Base-by-base conservation (phyloP, 2,888 invertebrate genomes). In the Chymomyza procnemis region DNA sequence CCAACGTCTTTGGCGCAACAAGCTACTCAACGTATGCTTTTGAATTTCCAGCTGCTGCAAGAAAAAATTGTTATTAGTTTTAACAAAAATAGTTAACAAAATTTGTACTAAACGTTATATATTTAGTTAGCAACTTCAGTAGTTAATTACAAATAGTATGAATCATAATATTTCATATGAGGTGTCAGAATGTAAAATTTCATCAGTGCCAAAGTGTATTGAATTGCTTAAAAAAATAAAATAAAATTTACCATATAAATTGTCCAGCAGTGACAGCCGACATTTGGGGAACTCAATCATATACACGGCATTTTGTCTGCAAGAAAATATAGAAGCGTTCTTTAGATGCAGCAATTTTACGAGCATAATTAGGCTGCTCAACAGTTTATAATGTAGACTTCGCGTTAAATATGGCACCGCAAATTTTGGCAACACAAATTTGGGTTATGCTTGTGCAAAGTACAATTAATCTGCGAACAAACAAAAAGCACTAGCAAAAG, bases 401-500 rank as follows among this genome's bases (percentile, higher is more conserved):
- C 75, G 67, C 88, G 78, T 66, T 75, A 71, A 84, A 88, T 90
- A 89, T 88, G 12, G 90, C 90, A 85, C 90, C 88, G 88, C 89
- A 90, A 90, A 87, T 78, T 75, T 55, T 65, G 59, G 30, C n/a
- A 56, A 19, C 19, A 54, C n/a, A 68, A 78, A 79, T 79, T 88
- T 89, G 88, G 87, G 90, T 89, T 89, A 82, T 90, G 90, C 90
- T 90, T 90, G 90, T 67, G 82, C 75, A 77, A 86, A 80, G 74
- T 56, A 70, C 69, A 54, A 66, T 89, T 88, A 18, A 19, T 90
- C 85, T 90, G 56, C 88, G 90, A 90, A 83, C 85, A 85, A 72
- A 66, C 73, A 83, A 86, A 79, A 89, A 90, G 90, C 90, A 90
- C 90, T 89, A 80, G 87, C 74, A 79, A 88, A 88, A 89, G 85